Conservation (phyloP, 1,140 invertebrate species). For the Drosophila bocki region DNA sequence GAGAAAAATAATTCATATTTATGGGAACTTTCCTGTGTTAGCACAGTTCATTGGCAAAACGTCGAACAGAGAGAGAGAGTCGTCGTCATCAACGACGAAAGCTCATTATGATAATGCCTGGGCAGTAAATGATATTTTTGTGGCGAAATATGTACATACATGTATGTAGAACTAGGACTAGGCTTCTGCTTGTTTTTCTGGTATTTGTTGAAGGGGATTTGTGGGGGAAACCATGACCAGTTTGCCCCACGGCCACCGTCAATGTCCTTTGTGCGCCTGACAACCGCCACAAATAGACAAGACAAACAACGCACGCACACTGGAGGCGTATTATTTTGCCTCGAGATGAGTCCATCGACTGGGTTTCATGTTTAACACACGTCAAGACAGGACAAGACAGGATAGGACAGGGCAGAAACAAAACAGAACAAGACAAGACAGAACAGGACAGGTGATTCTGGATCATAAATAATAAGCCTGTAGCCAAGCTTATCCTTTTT, state of each 20-base stretch:
- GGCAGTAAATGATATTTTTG: conserved; percentile 68
- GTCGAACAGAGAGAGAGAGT: conserved; percentile 3
- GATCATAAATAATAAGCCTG: background rate
- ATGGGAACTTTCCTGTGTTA: conserved; percentile 18
- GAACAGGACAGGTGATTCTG: background rate
- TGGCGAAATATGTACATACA: conserved; percentile 22
- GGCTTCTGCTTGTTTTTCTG: conserved; percentile 12
- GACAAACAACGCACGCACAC: conserved; percentile 63
- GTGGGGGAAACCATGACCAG: background rate
- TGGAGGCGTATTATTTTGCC: conserved; percentile 26
- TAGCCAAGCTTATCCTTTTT: no score
- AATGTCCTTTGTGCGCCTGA: conserved; percentile 59
- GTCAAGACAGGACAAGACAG: background rate
- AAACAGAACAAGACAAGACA: background rate
- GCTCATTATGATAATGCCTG: conserved; percentile 12
- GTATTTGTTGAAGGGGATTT: background rate
- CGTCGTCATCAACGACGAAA: background rate
- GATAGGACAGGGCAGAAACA: no score
- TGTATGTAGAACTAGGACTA: background rate
- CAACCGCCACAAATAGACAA: conserved; percentile 65
- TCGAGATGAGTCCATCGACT: conserved; percentile 11
- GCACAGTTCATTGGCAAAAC: conserved; percentile 46
- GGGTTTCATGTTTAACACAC: background rate
- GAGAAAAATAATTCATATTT: conserved; percentile 60
- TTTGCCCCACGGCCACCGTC: conserved; percentile 17